Percentiles rank a stretch among this genome's conserved stretches.
phyloP scores from a whole-genome alignment of 2,888 invertebrate species.

The Pediacus dermestoides region DNA sequence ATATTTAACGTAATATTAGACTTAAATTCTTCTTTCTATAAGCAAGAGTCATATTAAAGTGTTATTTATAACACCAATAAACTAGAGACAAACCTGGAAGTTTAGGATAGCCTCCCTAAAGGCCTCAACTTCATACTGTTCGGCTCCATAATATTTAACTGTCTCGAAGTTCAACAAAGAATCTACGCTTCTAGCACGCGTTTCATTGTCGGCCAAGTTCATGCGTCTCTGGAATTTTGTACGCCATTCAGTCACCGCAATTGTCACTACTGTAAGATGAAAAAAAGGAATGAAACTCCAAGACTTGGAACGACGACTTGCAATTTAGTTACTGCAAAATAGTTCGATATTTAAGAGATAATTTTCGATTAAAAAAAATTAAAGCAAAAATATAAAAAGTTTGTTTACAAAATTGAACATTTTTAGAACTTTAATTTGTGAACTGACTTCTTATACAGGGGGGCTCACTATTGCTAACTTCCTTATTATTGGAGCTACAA shows the following conservation, averaged over 20 bases:
- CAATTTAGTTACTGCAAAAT: too few species aligned
- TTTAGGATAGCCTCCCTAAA: constrained; percentile 81
- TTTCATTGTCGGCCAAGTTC: constrained; percentile 92
- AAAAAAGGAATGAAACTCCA: background rate
- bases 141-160: constrained; percentile 96
- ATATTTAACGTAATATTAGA: constrained; percentile 81
- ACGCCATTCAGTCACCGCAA: constrained; percentile 94
- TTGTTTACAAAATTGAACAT: too few species aligned
- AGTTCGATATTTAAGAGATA: too few species aligned
- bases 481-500: too few species aligned
- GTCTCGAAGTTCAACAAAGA: constrained; percentile 97
- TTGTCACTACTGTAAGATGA: constrained; percentile 67
- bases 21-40: constrained; percentile 85
- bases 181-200: constrained; percentile 89
- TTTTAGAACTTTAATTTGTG: too few species aligned
- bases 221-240: constrained; percentile 91
- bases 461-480: too few species aligned
- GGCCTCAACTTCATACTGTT: constrained; percentile 82
- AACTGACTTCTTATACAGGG: too few species aligned
- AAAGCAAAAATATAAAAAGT: too few species aligned
- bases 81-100: constrained; percentile 64
- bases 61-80: too few species aligned
- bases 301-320: background rate
- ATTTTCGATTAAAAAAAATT: too few species aligned
- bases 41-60: constrained; percentile 17